Percentiles rank a stretch among this genome's conserved stretches.
These are phyloP conservation scores for Mantis religiosa DNA, from an alignment of 2,888 invertebrate species.

Conservation along the genomic window DNA sequence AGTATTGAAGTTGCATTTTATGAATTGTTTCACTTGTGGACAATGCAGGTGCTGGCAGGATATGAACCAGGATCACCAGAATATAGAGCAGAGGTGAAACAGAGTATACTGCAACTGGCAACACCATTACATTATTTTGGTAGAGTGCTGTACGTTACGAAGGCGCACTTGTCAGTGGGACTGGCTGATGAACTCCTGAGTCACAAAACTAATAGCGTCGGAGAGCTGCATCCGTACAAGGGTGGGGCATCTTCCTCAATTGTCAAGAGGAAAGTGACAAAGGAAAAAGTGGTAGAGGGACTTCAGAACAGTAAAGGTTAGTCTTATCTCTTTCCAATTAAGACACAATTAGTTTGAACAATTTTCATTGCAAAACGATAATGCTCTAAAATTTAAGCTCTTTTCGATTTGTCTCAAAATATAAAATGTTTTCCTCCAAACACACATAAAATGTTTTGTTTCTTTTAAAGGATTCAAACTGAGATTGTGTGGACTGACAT, in stretches of 20 bases:
- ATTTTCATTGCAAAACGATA: no score
- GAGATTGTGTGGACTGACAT: no score
- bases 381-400: no score
- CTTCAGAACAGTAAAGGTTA: neutral
- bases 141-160: neutral
- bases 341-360: no score
- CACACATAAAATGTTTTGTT: no score
- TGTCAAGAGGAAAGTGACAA: neutral
- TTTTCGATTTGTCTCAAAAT: no score
- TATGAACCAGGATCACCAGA: neutral
- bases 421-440: no score
- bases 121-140: neutral
- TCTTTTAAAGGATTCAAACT: no score
- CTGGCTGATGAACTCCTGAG: neutral
- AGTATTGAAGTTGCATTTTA: no score
- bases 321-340: no score
- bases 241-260: neutral
- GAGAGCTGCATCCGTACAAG: neutral
- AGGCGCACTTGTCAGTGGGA: neutral
- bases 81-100: neutral
- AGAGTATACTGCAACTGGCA: neutral
- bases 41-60: neutral
- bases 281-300: neutral
- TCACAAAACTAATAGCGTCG: neutral
- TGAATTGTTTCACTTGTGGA: no score